These are phyloP conservation scores for Drosophila parvula DNA, from an alignment of 1,140 invertebrate genomes.

Conservation along the genomic window DNA sequence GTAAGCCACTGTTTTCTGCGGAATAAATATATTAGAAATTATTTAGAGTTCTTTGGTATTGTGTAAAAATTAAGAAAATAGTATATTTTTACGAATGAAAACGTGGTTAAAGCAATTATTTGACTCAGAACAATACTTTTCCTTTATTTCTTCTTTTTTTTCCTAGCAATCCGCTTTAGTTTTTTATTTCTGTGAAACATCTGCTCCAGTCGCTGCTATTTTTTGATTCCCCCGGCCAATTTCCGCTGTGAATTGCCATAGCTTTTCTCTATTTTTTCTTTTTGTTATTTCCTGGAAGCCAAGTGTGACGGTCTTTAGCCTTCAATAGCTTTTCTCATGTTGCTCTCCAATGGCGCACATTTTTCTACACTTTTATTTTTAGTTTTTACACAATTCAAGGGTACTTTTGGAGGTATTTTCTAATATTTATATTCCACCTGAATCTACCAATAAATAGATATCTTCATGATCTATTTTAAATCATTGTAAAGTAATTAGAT, in stretches of 20 bases:
- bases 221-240: not conserved
- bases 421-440: not conserved
- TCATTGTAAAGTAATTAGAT: not conserved
- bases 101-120: not conserved
- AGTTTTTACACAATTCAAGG: not conserved
- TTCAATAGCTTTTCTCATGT: slow-evolving; percentile 10
- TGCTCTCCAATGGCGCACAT: not conserved
- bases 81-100: not conserved
- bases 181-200: slow-evolving; percentile 11
- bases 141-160: not conserved
- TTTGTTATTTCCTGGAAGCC: slow-evolving; percentile 3
- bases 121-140: not conserved
- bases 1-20: not conserved
- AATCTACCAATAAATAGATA: not conserved
- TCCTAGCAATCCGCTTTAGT: slow-evolving; percentile 7
- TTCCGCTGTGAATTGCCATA: slow-evolving; percentile 13
- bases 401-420: not conserved
- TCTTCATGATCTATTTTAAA: not conserved
- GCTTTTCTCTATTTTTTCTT: slow-evolving; percentile 1
- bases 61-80: not conserved
- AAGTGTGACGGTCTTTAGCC: slow-evolving; percentile 12
- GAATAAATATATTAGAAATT: not conserved
- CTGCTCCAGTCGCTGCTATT: not conserved
- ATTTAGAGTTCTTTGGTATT: not conserved
- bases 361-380: slow-evolving; percentile 1